phyloP scores from a whole-genome alignment of 2,113 vertebrate genomes.

The Myanophis thanlyinensis region DNA sequence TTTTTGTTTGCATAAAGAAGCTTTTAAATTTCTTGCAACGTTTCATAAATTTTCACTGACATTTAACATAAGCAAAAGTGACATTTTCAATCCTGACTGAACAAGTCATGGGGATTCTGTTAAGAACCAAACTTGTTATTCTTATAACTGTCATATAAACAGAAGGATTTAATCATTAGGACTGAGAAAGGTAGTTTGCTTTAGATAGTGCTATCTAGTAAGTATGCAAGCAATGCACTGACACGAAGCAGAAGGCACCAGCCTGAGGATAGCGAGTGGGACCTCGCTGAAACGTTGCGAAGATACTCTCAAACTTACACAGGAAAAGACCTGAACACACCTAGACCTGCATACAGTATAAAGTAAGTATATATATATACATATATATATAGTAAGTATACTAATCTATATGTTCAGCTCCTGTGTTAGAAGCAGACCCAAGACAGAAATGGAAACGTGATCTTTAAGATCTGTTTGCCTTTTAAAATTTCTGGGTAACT shows the following conservation, averaged over 20 bases:
- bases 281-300: no score
- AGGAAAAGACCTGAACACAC: no score
- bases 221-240: no score
- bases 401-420: not conserved
- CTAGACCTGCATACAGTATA: no score
- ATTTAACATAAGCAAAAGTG: conserved; percentile 20
- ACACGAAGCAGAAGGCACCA: no score
- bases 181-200: not conserved
- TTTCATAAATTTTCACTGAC: conserved; percentile 23
- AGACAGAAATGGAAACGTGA: not conserved
- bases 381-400: no score
- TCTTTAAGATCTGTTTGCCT: not conserved
- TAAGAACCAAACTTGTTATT: conserved; percentile 32
- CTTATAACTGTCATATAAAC: conserved; percentile 1
- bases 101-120: conserved; percentile 13
- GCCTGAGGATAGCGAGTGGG: no score
- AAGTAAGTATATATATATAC: no score
- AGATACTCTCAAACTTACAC: no score
- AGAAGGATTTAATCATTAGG: not conserved
- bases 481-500: not conserved
- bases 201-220: no score
- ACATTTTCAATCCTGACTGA: conserved; percentile 35
- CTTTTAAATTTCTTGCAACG: not conserved
- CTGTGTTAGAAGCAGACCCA: not conserved
- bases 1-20: conserved; percentile 3